These are phyloP conservation scores for Monochamus alternatus DNA, from an alignment of 2,888 invertebrate genomes.

Conservation along the genomic window DNA sequence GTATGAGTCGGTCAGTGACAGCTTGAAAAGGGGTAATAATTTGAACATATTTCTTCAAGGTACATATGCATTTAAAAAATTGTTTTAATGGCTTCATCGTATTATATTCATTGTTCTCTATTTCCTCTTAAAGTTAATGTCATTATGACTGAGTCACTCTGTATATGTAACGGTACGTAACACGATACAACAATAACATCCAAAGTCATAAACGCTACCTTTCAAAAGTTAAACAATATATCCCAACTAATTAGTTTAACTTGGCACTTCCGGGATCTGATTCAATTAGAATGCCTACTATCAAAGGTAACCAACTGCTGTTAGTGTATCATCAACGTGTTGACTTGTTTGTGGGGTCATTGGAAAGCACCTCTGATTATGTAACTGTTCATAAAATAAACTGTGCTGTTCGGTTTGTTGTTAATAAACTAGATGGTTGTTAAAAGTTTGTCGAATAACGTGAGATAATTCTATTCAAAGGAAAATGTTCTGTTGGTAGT, in stretches of 20 bases:
- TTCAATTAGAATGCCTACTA: constrained; percentile 3
- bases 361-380: constrained; percentile 27
- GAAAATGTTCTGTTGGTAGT: too few relatives aligned
- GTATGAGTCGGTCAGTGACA: too few relatives aligned
- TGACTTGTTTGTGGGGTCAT: neutral
- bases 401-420: constrained; percentile 14
- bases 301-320: constrained; percentile 17
- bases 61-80: too few relatives aligned
- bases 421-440: constrained; percentile 25
- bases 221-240: neutral
- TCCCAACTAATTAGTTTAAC: neutral
- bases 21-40: too few relatives aligned
- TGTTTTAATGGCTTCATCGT: too few relatives aligned
- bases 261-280: neutral
- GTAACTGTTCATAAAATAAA: constrained; percentile 21
- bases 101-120: too few relatives aligned
- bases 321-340: too few relatives aligned
- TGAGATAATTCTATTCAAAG: neutral
- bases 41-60: too few relatives aligned
- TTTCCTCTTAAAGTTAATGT: too few relatives aligned
- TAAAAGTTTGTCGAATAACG: constrained; percentile 23
- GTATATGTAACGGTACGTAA: too few relatives aligned
- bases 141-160: too few relatives aligned
- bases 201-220: neutral
- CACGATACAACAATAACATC: too few relatives aligned